phyloP scores from a whole-genome alignment of 2,113 vertebrate genomes.

The Synchiropus splendidus region DNA sequence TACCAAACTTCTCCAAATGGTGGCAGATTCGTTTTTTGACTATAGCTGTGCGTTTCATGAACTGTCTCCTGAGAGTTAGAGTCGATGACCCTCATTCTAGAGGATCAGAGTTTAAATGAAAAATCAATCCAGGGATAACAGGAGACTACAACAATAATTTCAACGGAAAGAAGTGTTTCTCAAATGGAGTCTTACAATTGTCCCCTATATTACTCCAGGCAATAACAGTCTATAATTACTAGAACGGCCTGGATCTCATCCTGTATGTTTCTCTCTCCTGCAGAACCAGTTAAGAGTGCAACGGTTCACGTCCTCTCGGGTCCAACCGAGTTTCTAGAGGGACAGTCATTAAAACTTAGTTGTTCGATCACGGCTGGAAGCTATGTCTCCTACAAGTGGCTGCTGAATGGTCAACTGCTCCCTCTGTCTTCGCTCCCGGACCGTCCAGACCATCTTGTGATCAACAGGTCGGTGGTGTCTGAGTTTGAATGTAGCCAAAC shows the following conservation, averaged over 20 bases:
- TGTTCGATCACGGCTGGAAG: constrained; percentile 37
- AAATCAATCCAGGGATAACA: too few relatives aligned
- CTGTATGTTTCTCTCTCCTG: constrained; percentile 2
- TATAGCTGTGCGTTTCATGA: too few relatives aligned
- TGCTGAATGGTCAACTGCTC: constrained; percentile 21
- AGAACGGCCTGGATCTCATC: background rate
- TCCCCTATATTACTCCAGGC: too few relatives aligned
- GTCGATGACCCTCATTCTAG: too few relatives aligned
- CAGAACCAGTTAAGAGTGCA: constrained; percentile 42
- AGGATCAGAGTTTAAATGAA: too few relatives aligned
- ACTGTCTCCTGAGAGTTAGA: too few relatives aligned
- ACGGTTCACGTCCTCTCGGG: constrained; percentile 1
- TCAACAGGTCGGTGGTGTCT: constrained; percentile 21
- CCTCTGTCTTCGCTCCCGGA: background rate
- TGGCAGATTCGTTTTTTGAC: too few relatives aligned
- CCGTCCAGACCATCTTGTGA: constrained; percentile 4
- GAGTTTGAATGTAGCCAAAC: background rate
- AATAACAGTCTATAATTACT: too few relatives aligned
- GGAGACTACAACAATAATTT: too few relatives aligned
- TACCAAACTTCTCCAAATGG: too few relatives aligned
- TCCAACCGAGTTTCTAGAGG: constrained; percentile 34
- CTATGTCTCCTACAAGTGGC: constrained; percentile 50
- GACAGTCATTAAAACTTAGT: constrained; percentile 20
- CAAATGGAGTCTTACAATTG: too few relatives aligned
- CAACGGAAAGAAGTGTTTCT: too few relatives aligned